These are phyloP conservation scores for Natator depressus DNA, from an alignment of 2,113 vertebrate genomes.

Conservation along the genomic window DNA sequence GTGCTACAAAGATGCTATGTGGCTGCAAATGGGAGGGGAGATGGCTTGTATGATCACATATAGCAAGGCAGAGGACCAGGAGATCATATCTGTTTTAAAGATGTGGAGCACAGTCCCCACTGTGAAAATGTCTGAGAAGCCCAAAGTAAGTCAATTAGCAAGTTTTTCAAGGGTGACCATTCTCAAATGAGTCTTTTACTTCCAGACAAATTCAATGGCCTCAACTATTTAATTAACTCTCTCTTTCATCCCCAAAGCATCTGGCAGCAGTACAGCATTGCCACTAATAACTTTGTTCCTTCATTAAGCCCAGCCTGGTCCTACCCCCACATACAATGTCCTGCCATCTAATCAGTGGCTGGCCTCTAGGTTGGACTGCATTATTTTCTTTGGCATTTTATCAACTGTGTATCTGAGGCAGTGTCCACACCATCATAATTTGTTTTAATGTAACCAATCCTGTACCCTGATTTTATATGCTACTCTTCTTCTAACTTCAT, in stretches of 20 bases:
- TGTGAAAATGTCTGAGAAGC: background rate
- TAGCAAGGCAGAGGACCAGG: background rate
- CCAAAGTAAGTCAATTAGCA: background rate
- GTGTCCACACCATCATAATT: background rate
- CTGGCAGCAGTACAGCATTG: background rate
- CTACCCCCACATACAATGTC: background rate
- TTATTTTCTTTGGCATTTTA: background rate
- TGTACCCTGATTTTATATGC: background rate
- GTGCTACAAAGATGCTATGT: background rate
- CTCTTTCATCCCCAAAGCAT: background rate
- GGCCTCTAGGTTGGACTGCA: background rate
- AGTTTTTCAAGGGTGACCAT: background rate
- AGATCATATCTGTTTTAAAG: background rate
- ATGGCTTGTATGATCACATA: background rate
- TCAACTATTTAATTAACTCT: background rate
- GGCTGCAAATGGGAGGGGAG: background rate
- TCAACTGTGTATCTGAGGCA: background rate
- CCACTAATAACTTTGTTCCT: background rate
- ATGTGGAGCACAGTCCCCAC: background rate
- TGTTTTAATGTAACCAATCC: background rate
- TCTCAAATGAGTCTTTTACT: conserved; percentile 3
- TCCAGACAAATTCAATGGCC: conserved; percentile 16
- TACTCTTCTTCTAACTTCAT: background rate
- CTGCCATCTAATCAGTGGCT: background rate
- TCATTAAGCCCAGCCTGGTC: background rate